Conservation (phyloP, 1,140 invertebrate genomes). For the Callitettix versicolor region DNA sequence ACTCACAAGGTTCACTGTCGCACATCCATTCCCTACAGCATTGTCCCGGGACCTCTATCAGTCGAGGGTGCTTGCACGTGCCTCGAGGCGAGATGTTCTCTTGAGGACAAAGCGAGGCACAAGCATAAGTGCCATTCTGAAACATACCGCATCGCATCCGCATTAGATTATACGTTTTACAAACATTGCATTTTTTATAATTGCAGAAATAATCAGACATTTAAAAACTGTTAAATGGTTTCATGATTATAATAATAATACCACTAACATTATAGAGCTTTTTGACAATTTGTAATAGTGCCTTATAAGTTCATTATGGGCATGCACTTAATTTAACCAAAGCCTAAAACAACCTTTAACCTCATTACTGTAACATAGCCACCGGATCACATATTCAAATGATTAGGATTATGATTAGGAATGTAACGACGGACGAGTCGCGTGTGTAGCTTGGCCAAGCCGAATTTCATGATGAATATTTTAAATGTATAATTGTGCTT, state of each 20-base stretch:
- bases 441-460: too few relatives aligned
- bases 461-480: too few relatives aligned
- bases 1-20: slow-evolving; percentile 43
- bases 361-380: too few relatives aligned
- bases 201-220: background rate
- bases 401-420: too few relatives aligned
- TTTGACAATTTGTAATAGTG: too few relatives aligned
- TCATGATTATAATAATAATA: background rate
- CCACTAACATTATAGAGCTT: too few relatives aligned
- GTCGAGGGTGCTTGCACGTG: slow-evolving; percentile 45
- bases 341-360: too few relatives aligned
- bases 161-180: background rate
- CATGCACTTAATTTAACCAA: too few relatives aligned
- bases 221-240: background rate
- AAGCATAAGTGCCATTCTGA: slow-evolving; percentile 60
- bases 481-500: too few relatives aligned
- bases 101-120: slow-evolving; percentile 57
- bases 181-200: background rate
- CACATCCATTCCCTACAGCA: slow-evolving; percentile 67
- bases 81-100: slow-evolving; percentile 50
- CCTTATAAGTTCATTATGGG: too few relatives aligned
- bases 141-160: slow-evolving; percentile 19
- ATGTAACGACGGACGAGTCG: too few relatives aligned
- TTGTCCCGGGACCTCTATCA: slow-evolving; percentile 53
- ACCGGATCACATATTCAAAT: too few relatives aligned